These are phyloP conservation scores for Anastatus disparis DNA, from an alignment of 1,140 invertebrate species.

Conservation along the genomic window DNA sequence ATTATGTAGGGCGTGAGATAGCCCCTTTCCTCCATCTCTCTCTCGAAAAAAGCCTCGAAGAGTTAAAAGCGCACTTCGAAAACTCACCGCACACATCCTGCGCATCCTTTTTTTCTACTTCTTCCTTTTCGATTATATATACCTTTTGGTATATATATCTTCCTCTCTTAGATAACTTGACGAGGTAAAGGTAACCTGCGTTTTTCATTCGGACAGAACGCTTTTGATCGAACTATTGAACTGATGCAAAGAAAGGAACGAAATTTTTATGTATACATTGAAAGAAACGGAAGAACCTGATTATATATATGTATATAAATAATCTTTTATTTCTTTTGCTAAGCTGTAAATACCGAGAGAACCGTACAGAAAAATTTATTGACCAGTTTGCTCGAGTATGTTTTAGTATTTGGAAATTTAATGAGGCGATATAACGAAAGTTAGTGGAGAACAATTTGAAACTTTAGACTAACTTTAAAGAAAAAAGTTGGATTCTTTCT, in stretches of 20 bases:
- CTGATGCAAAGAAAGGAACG: no score
- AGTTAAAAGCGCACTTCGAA: slow-evolving; percentile 25
- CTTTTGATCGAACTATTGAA: slow-evolving; percentile 14
- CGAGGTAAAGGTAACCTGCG: no score
- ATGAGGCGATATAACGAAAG: neutral
- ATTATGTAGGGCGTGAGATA: slow-evolving; percentile 32
- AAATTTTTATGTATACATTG: no score
- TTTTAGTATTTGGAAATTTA: neutral
- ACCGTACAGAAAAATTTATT: neutral
- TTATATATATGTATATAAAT: neutral
- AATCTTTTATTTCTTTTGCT: no score
- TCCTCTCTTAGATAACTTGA: no score
- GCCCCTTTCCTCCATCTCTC: no score
- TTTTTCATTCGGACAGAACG: no score
- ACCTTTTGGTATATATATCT: no score
- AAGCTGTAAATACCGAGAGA: no score
- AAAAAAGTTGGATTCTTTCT: no score
- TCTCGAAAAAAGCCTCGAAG: neutral
- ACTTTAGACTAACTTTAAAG: no score
- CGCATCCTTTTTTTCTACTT: neutral
- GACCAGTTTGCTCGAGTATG: neutral
- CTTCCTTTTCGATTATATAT: neutral
- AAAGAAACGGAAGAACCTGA: neutral
- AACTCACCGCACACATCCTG: neutral
- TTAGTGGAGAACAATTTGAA: no score